phyloP scores from a whole-genome alignment of 2,113 vertebrate species.

The Melanostigma gelatinosum region DNA sequence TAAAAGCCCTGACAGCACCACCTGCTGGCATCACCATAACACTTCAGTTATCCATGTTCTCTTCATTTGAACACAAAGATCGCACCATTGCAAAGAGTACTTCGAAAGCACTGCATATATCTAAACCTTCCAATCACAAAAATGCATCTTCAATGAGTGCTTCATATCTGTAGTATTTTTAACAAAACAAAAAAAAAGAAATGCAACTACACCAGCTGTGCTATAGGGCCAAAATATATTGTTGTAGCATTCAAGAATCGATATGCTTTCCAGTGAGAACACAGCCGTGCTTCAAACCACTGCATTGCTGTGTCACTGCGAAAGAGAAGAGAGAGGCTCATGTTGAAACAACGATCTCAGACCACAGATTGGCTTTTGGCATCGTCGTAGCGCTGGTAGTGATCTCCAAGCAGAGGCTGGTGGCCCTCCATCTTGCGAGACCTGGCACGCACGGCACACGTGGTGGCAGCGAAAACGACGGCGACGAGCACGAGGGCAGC shows the following conservation, averaged over 20 bases:
- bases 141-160: not conserved
- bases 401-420: constrained; percentile 91
- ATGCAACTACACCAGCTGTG: not conserved
- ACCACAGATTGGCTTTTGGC: constrained; percentile 89
- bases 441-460: constrained; percentile 83
- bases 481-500: constrained; percentile 88
- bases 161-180: not conserved
- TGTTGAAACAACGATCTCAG: constrained; percentile 62
- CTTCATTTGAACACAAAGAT: constrained; percentile 26
- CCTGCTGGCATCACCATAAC: constrained; percentile 2
- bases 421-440: constrained; percentile 84
- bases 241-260: not conserved
- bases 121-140: not conserved
- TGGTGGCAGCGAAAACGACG: constrained; percentile 84
- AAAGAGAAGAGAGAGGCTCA: constrained; percentile 19
- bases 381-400: constrained; percentile 93
- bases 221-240: not conserved
- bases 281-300: constrained; percentile 10
- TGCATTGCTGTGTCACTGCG: not conserved
- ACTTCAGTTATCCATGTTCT: not conserved
- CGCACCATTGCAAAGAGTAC: not conserved
- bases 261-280: constrained; percentile 6
- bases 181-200: not conserved
- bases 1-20: constrained; percentile 9
- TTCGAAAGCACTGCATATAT: not conserved